Evolutionary conservation across 2,797 vertebrate species (phyloP), one percentile per base, ranked within the genome.

Genomic region (Acanthurus leucopareius): DNA sequence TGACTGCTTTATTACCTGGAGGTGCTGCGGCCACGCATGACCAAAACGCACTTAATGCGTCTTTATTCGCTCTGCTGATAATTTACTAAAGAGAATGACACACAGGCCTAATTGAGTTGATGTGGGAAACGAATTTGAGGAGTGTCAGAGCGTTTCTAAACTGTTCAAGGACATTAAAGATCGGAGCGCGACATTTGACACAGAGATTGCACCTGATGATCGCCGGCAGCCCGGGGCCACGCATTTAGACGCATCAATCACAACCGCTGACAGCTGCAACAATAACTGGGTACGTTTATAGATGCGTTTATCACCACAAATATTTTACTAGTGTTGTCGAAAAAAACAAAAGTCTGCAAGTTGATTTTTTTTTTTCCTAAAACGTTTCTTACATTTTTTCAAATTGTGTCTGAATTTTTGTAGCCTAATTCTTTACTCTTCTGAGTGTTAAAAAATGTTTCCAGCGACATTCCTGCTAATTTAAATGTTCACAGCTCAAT

Each of bases 111-210:
- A 96, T 97, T 95, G 95, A 95, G 86, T 96, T 96, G 96, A 97
- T 96, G 97, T 96, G 96, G 96, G 96, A 96, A 96, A 97, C 96
- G 96, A 96, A 97, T 97, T 96, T 95, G 94, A 91, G 90, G 95
- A 95, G 95, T 96, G 96, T 95, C 96, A 96, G 91, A 93, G 94
- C 95, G 95, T 97, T 97, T 97, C 97, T 96, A 97, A 96, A 96
- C 95, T 96, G 97, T 97, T 97, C 95, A 96, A 95, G 93, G 88
- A 90, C 94, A 94, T 97, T 97, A 97, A 96, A 96, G 95, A 96
- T 94, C 91, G 93, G 94, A 96, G 96, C 95, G 95, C 96, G 96
- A 97, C 95, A 95, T 93, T 92, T 95, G 95, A 96, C 94, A 95
- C 92, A 69, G 94, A 93, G 91, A 94, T 93, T 95, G 94, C 95